Conservation (phyloP, 2,797 vertebrate species). For the Myoxocephalus aenaeus region DNA sequence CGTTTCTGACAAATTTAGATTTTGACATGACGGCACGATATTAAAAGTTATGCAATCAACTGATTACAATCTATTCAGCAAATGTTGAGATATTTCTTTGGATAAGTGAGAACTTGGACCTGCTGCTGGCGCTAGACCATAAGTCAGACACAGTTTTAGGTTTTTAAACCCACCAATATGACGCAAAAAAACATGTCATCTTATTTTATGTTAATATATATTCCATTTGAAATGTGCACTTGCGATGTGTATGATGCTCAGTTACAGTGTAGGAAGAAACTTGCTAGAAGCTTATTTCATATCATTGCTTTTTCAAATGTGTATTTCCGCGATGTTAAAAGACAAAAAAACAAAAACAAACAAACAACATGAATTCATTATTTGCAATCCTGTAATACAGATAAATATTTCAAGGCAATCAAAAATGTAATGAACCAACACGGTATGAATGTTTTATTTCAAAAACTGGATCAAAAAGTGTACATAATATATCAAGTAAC, state of each 20-base stretch:
- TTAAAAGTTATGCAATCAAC: background rate
- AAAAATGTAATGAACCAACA: slow-evolving; percentile 22
- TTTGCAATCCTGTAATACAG: slow-evolving; percentile 22
- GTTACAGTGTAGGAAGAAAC: background rate
- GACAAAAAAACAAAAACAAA: background rate
- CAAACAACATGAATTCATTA: slow-evolving; percentile 14
- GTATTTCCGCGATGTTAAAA: background rate
- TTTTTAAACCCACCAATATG: background rate
- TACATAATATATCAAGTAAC: slow-evolving; percentile 48
- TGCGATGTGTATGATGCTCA: no score
- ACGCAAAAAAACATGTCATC: background rate
- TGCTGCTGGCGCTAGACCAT: no score
- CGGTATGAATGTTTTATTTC: slow-evolving; percentile 71
- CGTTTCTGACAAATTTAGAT: no score
- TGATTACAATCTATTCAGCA: background rate
- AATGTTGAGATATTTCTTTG: background rate
- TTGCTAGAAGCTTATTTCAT: background rate
- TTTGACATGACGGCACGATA: no score
- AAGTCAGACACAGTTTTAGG: no score
- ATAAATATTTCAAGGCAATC: slow-evolving; percentile 30
- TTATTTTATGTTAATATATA: background rate
- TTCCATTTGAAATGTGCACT: background rate
- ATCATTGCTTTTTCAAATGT: background rate
- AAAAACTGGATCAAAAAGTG: slow-evolving; percentile 63
- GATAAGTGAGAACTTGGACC: background rate